phyloP scores from a whole-genome alignment of 2,113 vertebrate genomes.

The Myiozetetes cayanensis region DNA sequence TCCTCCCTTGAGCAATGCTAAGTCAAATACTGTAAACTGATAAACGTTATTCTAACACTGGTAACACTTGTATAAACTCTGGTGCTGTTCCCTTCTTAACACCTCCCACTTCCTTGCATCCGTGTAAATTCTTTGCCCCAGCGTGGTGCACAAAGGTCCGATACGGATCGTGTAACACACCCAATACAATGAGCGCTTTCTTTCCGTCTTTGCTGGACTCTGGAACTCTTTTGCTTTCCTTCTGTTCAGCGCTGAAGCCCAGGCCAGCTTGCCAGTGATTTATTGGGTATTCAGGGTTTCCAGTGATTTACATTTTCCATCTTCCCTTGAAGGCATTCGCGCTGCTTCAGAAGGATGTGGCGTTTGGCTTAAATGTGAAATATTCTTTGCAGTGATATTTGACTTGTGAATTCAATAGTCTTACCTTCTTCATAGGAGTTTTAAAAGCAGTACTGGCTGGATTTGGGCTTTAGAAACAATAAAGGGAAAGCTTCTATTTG shows the following conservation, averaged over 20 bases:
- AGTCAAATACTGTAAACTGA: constrained; percentile 58
- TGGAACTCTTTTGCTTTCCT: constrained; percentile 27
- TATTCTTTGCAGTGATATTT: constrained; percentile 3
- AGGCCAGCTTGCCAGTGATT: constrained; percentile 32
- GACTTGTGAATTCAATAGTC: neutral
- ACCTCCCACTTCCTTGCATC: constrained; percentile 38
- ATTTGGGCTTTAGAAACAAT: neutral
- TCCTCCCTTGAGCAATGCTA: constrained; percentile 65
- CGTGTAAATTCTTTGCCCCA: constrained; percentile 39
- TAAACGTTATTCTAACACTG: constrained; percentile 59
- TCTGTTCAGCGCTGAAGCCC: constrained; percentile 13
- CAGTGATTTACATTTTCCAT: constrained; percentile 54
- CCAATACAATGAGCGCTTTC: constrained; percentile 38
- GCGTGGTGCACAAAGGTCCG: constrained; percentile 28
- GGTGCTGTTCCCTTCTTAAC: constrained; percentile 20
- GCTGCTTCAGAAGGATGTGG: constrained; percentile 29
- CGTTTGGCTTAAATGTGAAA: constrained; percentile 4
- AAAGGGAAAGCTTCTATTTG: neutral
- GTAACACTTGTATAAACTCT: constrained; percentile 30
- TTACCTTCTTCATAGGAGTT: neutral
- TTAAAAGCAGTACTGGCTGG: neutral
- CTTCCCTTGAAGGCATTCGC: neutral
- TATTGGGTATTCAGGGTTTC: constrained; percentile 35
- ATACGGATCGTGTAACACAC: constrained; percentile 27
- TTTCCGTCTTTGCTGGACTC: constrained; percentile 15